Percentiles rank a stretch among this genome's conserved stretches.
phyloP scores from a whole-genome alignment of 2,797 vertebrate species.

The Hypotaenidia okinawae region DNA sequence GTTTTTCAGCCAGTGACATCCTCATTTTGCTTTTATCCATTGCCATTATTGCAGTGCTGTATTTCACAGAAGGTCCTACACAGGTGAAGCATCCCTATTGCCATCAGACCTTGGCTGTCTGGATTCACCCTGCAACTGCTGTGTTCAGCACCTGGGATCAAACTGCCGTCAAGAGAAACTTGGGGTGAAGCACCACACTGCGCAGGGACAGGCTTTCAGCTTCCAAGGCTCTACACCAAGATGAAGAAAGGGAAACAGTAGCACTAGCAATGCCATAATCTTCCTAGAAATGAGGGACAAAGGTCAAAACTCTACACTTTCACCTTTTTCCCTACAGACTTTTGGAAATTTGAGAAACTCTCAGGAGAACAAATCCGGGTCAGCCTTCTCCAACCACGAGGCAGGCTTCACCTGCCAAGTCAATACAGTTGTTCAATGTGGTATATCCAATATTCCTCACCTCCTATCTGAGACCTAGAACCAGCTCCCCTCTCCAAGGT shows the following conservation, averaged over 20 bases:
- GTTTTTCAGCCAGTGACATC: neutral
- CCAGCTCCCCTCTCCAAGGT: neutral
- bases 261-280: accelerated
- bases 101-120: neutral
- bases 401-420: neutral
- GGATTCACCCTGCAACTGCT: neutral
- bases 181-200: neutral
- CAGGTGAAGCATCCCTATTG: neutral
- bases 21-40: neutral
- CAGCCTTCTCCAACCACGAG: accelerated
- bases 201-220: neutral
- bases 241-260: neutral
- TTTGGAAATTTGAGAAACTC: neutral
- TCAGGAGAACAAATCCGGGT: neutral
- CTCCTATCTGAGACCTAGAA: neutral
- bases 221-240: neutral
- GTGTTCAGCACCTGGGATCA: neutral
- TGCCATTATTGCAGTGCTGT: accelerated
- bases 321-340: neutral
- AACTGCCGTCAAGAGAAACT: neutral
- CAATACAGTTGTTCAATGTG: neutral
- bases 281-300: neutral
- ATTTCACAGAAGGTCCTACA: neutral
- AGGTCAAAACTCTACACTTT: neutral
- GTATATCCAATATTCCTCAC: neutral